phyloP scores from a whole-genome alignment of 2,888 invertebrate genomes.

The Drosophila setosimentum region DNA sequence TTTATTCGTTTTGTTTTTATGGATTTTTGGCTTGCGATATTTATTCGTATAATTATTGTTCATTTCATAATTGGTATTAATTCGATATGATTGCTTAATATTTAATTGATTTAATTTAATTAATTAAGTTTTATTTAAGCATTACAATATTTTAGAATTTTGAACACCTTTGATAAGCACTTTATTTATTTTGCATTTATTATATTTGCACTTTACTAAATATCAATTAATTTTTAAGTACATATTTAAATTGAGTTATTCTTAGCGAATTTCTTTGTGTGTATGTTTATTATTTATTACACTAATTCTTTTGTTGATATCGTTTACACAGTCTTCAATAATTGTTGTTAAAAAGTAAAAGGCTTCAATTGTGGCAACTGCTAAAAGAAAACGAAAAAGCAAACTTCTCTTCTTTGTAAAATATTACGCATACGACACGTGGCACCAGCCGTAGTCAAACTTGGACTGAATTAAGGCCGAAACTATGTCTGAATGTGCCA shows the following conservation, averaged over 20 bases:
- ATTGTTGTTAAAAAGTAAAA: slow-evolving; percentile 58
- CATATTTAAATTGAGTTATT: slow-evolving; percentile 37
- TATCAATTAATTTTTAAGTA: slow-evolving; percentile 27
- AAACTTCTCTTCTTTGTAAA: background rate
- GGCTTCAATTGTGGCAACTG: slow-evolving; percentile 57
- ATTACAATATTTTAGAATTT: slow-evolving; percentile 60
- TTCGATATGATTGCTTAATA: slow-evolving; percentile 38
- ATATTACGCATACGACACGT: slow-evolving; percentile 73
- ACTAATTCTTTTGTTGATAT: slow-evolving; percentile 48
- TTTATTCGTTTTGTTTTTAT: background rate
- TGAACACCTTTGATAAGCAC: slow-evolving; percentile 74
- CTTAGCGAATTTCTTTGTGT: slow-evolving; percentile 27
- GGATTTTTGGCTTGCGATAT: slow-evolving; percentile 9
- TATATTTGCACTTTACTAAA: slow-evolving; percentile 34
- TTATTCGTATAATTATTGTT: slow-evolving; percentile 32
- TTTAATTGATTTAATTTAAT: slow-evolving; percentile 19
- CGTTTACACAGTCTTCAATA: slow-evolving; percentile 66
- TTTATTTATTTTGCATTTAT: slow-evolving; percentile 41
- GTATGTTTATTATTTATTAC: slow-evolving; percentile 12
- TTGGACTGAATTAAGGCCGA: slow-evolving; percentile 53
- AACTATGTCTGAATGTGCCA: background rate
- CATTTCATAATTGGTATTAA: slow-evolving; percentile 22
- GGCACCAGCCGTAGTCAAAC: slow-evolving; percentile 56
- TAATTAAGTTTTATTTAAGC: slow-evolving; percentile 31
- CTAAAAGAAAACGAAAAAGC: slow-evolving; percentile 3